Evolutionary conservation across 2,888 invertebrate genomes (phyloP).

Genomic region (Endomychus coccineus): DNA sequence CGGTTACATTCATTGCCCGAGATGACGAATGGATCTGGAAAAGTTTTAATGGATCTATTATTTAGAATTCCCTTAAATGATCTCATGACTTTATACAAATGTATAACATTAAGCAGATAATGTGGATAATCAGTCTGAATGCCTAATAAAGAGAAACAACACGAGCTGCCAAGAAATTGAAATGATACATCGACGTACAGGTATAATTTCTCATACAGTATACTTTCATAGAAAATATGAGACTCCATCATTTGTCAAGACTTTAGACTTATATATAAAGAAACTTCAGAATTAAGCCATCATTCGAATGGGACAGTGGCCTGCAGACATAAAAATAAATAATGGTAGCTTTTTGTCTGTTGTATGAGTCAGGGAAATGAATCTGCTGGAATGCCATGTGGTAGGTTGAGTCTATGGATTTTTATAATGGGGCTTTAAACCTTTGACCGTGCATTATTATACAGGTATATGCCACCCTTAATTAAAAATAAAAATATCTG

Average conservation of each 20-base stretch:
- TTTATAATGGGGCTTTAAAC: conserved; percentile 22
- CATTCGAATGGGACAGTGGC: conserved; percentile 22
- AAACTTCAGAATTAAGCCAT: conserved; percentile 27
- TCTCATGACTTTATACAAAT: too few relatives aligned
- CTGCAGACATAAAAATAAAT: conserved; percentile 27
- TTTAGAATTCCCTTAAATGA: too few relatives aligned
- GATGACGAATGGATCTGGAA: too few relatives aligned
- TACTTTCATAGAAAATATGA: too few relatives aligned
- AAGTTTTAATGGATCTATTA: too few relatives aligned
- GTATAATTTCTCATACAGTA: too few relatives aligned
- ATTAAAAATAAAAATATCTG: conserved; percentile 21
- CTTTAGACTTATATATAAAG: conserved; percentile 17
- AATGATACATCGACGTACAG: too few relatives aligned
- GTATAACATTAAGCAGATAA: too few relatives aligned
- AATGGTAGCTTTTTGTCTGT: conserved; percentile 25
- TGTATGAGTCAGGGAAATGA: conserved; percentile 28
- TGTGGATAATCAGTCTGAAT: too few relatives aligned
- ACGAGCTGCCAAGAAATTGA: too few relatives aligned
- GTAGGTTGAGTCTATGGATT: conserved; percentile 22
- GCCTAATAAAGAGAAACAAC: too few relatives aligned
- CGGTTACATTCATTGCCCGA: too few relatives aligned
- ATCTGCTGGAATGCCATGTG: conserved; percentile 29
- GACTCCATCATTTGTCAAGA: conserved; percentile 16
- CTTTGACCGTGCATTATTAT: conserved; percentile 20
- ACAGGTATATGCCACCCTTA: conserved; percentile 23